Evolutionary conservation across 1,140 invertebrate genomes (phyloP).

Genomic region (Orussus abietinus): DNA sequence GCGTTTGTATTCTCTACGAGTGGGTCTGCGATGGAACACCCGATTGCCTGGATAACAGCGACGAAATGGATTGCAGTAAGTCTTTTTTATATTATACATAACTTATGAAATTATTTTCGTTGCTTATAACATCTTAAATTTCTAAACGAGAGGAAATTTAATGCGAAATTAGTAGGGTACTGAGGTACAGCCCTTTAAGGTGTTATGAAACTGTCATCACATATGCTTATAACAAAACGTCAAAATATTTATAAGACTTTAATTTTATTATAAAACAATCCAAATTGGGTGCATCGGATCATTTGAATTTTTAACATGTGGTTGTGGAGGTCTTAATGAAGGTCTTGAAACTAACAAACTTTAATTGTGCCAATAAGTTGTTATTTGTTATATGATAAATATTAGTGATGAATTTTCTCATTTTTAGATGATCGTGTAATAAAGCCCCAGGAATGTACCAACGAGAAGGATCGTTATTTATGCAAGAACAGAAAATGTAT

Average conservation of each 20-base stretch:
- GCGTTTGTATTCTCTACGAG: constrained; percentile 58
- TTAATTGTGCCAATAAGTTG: too few species aligned
- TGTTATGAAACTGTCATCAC: constrained; percentile 35
- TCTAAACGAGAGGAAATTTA: too few species aligned
- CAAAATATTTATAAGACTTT: too few species aligned
- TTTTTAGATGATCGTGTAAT: constrained; percentile 18
- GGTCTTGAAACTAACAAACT: neutral
- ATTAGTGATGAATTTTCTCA: neutral
- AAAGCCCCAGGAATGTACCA: constrained; percentile 42
- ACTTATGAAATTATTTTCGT: constrained; percentile 7
- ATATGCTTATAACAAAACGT: too few species aligned
- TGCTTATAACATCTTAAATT: constrained; percentile 18
- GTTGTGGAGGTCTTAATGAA: too few species aligned
- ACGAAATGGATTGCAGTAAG: constrained; percentile 65
- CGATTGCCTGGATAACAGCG: constrained; percentile 65
- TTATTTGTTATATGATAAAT: too few species aligned
- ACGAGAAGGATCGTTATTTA: constrained; percentile 49
- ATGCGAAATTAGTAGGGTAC: too few species aligned
- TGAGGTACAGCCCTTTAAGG: too few species aligned
- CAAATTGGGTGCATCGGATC: constrained; percentile 40
- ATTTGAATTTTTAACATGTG: too few species aligned
- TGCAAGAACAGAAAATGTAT: constrained; percentile 67
- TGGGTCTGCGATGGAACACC: constrained; percentile 64
- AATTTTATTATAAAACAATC: constrained; percentile 40
- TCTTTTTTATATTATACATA: constrained; percentile 30